phyloP scores from a whole-genome alignment of 2,797 vertebrate species.

The Psittacula echo region DNA sequence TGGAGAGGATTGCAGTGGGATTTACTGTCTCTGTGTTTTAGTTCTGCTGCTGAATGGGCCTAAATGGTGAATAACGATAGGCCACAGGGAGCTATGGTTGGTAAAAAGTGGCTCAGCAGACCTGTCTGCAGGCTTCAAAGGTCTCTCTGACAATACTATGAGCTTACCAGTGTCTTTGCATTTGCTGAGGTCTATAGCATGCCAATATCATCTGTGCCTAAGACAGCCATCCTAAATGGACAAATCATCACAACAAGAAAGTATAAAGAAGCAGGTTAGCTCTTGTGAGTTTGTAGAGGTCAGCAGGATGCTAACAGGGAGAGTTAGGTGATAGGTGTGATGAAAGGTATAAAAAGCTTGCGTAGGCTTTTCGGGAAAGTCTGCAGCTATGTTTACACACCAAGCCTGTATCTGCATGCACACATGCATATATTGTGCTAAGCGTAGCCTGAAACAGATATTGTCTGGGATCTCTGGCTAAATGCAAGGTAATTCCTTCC shows the following conservation, averaged over 20 bases:
- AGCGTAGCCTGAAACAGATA: background rate
- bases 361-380: background rate
- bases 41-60: conserved; percentile 45
- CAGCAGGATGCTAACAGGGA: background rate
- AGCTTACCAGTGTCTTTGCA: background rate
- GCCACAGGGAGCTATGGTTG: background rate
- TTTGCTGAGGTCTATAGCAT: background rate
- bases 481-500: background rate
- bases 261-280: background rate
- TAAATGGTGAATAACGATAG: conserved; percentile 17
- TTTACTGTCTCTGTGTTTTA: conserved; percentile 68
- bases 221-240: background rate
- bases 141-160: background rate
- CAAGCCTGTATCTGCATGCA: background rate
- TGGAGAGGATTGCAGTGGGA: conserved; percentile 57
- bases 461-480: background rate
- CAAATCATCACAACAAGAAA: background rate
- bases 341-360: conserved; percentile 28
- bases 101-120: background rate
- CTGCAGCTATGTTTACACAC: background rate
- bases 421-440: background rate
- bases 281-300: background rate
- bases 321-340: background rate
- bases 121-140: background rate
- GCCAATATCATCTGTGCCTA: background rate